phyloP scores from a whole-genome alignment of 2,113 vertebrate species.

The Phalacrocorax carbo region DNA sequence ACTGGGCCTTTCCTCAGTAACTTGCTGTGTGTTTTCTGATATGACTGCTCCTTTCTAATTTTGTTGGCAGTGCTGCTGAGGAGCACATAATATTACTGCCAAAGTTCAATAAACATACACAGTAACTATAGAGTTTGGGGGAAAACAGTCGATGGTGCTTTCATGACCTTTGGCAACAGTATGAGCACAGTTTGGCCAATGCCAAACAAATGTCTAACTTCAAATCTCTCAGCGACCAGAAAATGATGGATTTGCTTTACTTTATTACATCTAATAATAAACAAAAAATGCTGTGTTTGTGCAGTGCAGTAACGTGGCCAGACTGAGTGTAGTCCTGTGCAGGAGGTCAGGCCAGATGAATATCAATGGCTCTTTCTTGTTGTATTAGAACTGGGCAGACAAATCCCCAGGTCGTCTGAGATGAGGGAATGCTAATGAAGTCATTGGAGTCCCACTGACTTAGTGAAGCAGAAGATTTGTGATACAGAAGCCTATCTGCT shows the following conservation, averaged over 20 bases:
- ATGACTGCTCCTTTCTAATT: conserved; percentile 14
- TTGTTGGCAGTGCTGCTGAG: conserved; percentile 40
- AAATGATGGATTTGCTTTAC: conserved; percentile 27
- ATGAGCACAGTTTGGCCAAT: not conserved
- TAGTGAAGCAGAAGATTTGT: not conserved
- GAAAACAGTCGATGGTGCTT: not conserved
- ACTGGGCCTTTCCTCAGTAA: conserved; percentile 26
- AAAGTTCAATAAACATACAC: conserved; percentile 45
- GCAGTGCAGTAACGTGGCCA: not conserved
- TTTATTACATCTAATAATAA: conserved; percentile 42
- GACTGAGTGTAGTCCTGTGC: not conserved
- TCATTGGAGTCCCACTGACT: not conserved
- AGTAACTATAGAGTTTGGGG: conserved; percentile 43
- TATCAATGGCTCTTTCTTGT: not conserved
- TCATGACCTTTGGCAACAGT: conserved; percentile 26
- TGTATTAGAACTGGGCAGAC: not conserved
- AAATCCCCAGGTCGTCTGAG: not conserved
- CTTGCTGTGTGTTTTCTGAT: conserved; percentile 31
- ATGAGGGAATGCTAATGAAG: not conserved
- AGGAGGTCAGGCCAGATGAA: not conserved
- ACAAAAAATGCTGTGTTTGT: not conserved
- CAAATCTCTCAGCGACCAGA: not conserved
- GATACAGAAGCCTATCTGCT: not conserved
- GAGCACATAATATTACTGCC: not conserved
- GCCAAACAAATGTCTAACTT: conserved; percentile 43